A percentile compares a stretch with the other conserved stretches of the same genome.
phyloP scores from a whole-genome alignment of 1,140 invertebrate genomes.

The Cephus cinctus region DNA sequence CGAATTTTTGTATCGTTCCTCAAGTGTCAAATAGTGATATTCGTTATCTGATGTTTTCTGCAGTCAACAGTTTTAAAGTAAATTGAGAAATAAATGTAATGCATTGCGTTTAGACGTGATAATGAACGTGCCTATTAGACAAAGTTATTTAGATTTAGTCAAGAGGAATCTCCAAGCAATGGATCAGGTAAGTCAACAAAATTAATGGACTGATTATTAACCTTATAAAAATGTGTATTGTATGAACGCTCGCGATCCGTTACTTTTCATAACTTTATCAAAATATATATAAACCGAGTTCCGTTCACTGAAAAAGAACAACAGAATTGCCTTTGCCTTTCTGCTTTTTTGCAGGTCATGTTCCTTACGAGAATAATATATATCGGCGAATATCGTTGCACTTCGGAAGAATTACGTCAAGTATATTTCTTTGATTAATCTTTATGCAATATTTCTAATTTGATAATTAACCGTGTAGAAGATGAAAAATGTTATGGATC shows the following conservation, averaged over 20 bases:
- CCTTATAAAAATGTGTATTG: no score
- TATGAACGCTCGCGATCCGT: no score
- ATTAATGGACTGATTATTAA: no score
- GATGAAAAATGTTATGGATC: constrained; percentile 21
- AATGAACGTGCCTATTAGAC: constrained; percentile 18
- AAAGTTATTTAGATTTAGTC: constrained; percentile 26
- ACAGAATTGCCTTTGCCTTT: constrained; percentile 5
- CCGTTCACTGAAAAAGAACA: no score
- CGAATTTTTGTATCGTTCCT: no score
- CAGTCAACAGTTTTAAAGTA: no score
- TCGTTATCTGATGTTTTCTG: background rate
- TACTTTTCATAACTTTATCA: no score
- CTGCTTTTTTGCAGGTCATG: constrained; percentile 15
- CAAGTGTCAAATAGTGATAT: no score
- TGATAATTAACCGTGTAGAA: constrained; percentile 12
- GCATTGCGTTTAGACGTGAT: no score
- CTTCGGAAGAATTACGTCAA: constrained; percentile 17
- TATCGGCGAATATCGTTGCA: constrained; percentile 26
- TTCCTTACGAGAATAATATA: constrained; percentile 31
- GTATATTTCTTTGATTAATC: constrained; percentile 15
- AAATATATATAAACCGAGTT: no score
- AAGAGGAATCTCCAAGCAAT: constrained; percentile 20
- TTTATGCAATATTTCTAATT: background rate
- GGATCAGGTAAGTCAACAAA: constrained; percentile 20
- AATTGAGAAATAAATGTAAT: no score